Evolutionary conservation across 2,797 vertebrate species (phyloP).

Genomic region (Adrianichthys oophorus): DNA sequence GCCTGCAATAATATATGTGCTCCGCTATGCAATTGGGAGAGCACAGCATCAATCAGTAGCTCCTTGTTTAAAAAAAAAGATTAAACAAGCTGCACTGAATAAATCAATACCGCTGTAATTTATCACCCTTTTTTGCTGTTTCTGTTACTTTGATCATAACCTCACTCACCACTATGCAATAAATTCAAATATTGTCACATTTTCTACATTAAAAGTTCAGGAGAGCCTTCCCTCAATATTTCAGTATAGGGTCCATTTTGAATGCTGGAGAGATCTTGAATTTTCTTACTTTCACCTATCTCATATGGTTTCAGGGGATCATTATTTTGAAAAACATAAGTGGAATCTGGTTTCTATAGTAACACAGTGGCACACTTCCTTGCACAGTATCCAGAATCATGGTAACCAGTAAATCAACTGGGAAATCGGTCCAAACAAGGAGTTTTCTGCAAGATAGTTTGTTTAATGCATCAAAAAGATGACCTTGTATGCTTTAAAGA

Average conservation of each 20-base stretch:
- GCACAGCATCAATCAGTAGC: conserved; percentile 44
- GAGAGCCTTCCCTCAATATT: conserved; percentile 4
- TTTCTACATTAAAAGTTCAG: conserved; percentile 12
- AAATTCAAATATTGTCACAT: conserved; percentile 13
- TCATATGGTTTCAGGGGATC: conserved; percentile 34
- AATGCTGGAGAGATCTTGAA: conserved; percentile 37
- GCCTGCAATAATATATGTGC: conserved; percentile 35
- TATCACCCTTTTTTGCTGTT: conserved; percentile 29
- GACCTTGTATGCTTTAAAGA: too few species aligned
- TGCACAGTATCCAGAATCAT: conserved; percentile 3
- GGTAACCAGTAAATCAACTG: too few species aligned
- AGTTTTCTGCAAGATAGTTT: too few species aligned
- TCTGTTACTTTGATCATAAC: conserved; percentile 29
- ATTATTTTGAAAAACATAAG: conserved; percentile 36
- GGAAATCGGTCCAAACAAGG: too few species aligned
- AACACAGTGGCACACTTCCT: conserved; percentile 47
- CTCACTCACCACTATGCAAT: conserved; percentile 14
- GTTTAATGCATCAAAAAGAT: too few species aligned
- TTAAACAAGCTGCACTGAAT: conserved; percentile 49
- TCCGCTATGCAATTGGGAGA: conserved; percentile 31
- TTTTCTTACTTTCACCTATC: conserved; percentile 33
- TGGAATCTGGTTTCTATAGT: conserved; percentile 56
- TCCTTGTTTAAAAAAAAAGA: conserved; percentile 48
- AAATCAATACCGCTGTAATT: conserved; percentile 32
- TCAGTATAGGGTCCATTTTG: conserved; percentile 17